phyloP scores from a whole-genome alignment of 2,888 invertebrate species.

The Heliconius erato region DNA sequence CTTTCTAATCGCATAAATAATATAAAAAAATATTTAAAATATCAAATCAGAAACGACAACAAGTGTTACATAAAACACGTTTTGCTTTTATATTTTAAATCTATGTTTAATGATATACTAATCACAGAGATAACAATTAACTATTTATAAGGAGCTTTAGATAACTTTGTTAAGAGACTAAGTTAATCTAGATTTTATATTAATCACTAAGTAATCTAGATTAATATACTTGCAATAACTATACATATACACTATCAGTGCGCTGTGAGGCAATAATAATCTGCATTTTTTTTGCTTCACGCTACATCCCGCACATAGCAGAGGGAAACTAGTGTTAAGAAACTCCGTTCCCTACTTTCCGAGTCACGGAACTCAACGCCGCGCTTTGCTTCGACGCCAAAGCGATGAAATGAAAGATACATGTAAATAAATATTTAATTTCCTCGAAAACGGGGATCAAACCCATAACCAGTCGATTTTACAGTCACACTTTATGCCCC shows the following conservation, averaged over 20 bases:
- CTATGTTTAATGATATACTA: background rate
- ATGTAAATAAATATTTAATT: too few relatives aligned
- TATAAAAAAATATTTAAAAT: background rate
- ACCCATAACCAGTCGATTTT: too few relatives aligned
- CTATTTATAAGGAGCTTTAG: background rate
- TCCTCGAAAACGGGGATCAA: too few relatives aligned
- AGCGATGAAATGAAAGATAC: too few relatives aligned
- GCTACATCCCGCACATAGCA: too few relatives aligned
- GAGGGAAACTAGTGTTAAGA: too few relatives aligned
- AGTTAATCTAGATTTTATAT: background rate
- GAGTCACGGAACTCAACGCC: too few relatives aligned
- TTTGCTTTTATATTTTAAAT: conserved; percentile 7
- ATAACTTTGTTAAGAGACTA: background rate
- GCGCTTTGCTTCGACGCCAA: too few relatives aligned
- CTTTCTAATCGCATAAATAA: background rate
- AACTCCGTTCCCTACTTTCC: too few relatives aligned
- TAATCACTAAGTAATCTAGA: background rate
- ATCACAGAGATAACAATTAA: background rate
- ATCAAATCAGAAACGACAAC: background rate
- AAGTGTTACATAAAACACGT: background rate
- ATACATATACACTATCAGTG: background rate
- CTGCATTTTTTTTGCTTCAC: too few relatives aligned
- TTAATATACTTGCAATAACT: background rate
- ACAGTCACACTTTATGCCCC: too few relatives aligned
- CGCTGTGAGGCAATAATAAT: background rate